phyloP scores from a whole-genome alignment of 1,140 invertebrate genomes.

The Sycobia sp. region DNA sequence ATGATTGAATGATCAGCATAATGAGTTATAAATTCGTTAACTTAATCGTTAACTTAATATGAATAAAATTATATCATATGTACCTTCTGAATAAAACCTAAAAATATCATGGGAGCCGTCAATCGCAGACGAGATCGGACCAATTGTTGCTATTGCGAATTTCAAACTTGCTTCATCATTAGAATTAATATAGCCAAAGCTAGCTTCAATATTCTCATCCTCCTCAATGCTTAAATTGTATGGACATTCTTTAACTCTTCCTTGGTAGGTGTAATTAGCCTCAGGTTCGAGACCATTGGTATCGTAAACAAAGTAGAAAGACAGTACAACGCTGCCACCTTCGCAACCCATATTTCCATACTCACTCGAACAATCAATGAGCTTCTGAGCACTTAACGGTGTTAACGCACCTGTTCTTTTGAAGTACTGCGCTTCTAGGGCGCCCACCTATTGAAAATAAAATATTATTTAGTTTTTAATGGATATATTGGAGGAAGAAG shows the following conservation, averaged over 20 bases:
- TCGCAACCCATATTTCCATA: conserved; percentile 96
- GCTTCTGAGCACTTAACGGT: conserved; percentile 94
- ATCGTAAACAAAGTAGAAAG: conserved; percentile 88
- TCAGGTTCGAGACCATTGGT: conserved; percentile 92
- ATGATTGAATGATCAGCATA: no score
- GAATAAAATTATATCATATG: no score
- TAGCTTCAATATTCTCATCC: conserved; percentile 66
- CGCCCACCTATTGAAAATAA: conserved; percentile 72
- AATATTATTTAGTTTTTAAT: background rate
- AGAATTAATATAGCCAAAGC: conserved; percentile 79
- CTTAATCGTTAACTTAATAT: no score
- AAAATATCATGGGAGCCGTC: conserved; percentile 84
- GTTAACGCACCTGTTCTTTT: conserved; percentile 81
- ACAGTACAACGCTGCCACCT: conserved; percentile 92
- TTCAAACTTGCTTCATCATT: conserved; percentile 73
- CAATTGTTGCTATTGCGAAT: conserved; percentile 82
- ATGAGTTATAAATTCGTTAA: no score
- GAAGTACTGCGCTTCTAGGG: conserved; percentile 95
- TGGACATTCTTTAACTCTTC: conserved; percentile 70
- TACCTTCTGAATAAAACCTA: conserved; percentile 76
- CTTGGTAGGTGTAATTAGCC: conserved; percentile 85
- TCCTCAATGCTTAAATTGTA: conserved; percentile 43
- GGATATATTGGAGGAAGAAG: no score
- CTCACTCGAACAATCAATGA: conserved; percentile 89
- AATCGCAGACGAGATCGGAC: conserved; percentile 87